Conservation (phyloP, 2,113 vertebrate genomes). For the Emydura subglobosa region DNA sequence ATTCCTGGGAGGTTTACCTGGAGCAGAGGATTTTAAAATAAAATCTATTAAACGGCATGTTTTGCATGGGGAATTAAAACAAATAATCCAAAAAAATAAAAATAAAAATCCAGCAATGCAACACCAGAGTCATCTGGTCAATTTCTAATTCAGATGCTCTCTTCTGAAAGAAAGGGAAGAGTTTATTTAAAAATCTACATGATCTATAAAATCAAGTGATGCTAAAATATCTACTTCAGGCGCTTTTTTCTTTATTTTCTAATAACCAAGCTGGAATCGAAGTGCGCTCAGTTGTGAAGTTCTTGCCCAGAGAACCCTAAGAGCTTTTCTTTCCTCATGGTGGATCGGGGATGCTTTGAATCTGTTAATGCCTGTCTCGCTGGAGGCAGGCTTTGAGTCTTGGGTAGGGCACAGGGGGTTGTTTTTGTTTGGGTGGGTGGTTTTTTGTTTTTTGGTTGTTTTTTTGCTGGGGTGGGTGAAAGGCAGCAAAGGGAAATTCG, state of each 20-base stretch:
- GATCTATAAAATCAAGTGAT: slow-evolving; percentile 58
- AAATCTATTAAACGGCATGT: not conserved
- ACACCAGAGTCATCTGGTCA: not conserved
- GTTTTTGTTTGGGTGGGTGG: not conserved
- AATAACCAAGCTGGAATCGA: slow-evolving; percentile 69
- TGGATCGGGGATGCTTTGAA: slow-evolving; percentile 66
- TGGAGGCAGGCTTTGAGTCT: slow-evolving; percentile 38
- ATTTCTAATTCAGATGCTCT: not conserved
- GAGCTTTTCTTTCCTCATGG: slow-evolving; percentile 71
- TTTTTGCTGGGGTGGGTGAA: not conserved
- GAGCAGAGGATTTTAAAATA: not conserved
- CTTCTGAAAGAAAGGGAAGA: not conserved
- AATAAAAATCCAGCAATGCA: not conserved
- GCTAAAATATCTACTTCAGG: slow-evolving; percentile 59
- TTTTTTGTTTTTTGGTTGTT: slow-evolving; percentile 35
- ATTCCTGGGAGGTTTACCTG: not conserved
- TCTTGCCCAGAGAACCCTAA: slow-evolving; percentile 67
- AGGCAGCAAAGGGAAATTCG: not conserved
- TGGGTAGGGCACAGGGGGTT: not conserved
- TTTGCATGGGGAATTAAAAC: not conserved
- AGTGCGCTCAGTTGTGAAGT: slow-evolving; percentile 75
- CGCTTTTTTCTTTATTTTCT: slow-evolving; percentile 68
- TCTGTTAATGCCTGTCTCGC: slow-evolving; percentile 56
- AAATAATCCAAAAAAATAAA: not conserved
- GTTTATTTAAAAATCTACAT: not conserved